Evolutionary conservation across 2,113 vertebrate genomes (phyloP).

Genomic region (Rhodinocichla rosea): DNA sequence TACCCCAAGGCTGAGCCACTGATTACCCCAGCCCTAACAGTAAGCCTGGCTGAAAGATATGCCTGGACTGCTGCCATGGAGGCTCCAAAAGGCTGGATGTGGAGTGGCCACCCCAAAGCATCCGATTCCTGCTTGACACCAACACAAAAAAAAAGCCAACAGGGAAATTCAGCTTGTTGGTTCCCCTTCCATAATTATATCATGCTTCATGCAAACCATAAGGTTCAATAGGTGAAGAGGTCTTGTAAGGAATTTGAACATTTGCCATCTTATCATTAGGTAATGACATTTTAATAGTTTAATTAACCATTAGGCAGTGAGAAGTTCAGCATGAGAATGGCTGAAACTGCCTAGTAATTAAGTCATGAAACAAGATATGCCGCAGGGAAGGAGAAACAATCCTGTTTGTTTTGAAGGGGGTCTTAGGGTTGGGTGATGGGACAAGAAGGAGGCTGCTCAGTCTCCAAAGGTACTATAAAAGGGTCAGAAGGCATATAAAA

Average conservation of each 20-base stretch:
- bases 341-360: slow-evolving; percentile 6
- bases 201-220: neutral
- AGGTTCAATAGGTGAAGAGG: slow-evolving; percentile 34
- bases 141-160: neutral
- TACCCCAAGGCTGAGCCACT: neutral
- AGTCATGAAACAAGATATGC: slow-evolving; percentile 9
- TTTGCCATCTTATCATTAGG: slow-evolving; percentile 31
- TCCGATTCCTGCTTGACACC: neutral
- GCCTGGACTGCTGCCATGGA: neutral
- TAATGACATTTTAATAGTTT: slow-evolving; percentile 56
- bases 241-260: slow-evolving; percentile 25
- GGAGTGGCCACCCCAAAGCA: neutral
- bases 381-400: slow-evolving; percentile 15
- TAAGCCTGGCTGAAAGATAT: neutral
- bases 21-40: neutral
- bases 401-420: neutral
- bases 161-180: neutral
- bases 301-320: slow-evolving; percentile 29
- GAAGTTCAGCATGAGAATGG: neutral
- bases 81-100: neutral
- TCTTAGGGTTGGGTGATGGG: neutral
- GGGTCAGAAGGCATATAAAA: neutral
- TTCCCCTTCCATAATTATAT: neutral
- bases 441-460: neutral
- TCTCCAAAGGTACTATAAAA: neutral